Evolutionary conservation across 1,140 invertebrate species (phyloP).

Genomic region (Chlorops oryzae): DNA sequence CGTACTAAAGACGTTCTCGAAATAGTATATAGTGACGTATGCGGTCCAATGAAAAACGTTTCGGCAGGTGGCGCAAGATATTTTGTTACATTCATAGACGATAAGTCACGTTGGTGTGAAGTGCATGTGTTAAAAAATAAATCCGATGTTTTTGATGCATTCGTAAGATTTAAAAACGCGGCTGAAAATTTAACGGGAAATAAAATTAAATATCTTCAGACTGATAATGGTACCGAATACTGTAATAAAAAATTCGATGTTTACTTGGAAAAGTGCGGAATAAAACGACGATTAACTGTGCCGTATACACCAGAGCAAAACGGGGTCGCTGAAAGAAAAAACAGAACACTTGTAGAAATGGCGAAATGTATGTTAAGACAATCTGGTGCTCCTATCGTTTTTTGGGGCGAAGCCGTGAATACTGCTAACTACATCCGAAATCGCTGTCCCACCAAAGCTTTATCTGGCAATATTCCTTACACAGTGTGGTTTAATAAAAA

Average conservation of each 20-base stretch:
- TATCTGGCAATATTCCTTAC: too few species aligned
- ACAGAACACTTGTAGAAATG: background rate
- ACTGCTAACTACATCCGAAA: too few species aligned
- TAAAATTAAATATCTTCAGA: constrained; percentile 1
- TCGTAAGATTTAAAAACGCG: constrained; percentile 1
- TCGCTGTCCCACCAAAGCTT: too few species aligned
- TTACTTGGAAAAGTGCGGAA: background rate
- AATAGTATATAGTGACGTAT: too few species aligned
- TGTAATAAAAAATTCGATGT: background rate
- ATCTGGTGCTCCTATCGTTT: too few species aligned
- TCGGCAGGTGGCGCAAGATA: background rate
- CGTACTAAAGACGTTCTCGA: too few species aligned
- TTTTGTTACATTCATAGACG: constrained; percentile 1
- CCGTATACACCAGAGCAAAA: constrained; percentile 5
- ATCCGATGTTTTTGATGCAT: background rate
- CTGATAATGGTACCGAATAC: constrained; percentile 2
- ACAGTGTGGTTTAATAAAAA: background rate
- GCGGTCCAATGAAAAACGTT: too few species aligned
- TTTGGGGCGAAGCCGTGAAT: too few species aligned
- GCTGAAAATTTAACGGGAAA: constrained; percentile 1
- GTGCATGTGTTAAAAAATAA: too few species aligned
- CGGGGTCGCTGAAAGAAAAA: background rate
- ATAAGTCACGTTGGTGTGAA: background rate
- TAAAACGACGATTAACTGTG: constrained; percentile 9
- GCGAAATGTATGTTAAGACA: too few species aligned